These are phyloP conservation scores for Microdon myrmicae DNA, from an alignment of 2,888 invertebrate species.

Conservation along the genomic window DNA sequence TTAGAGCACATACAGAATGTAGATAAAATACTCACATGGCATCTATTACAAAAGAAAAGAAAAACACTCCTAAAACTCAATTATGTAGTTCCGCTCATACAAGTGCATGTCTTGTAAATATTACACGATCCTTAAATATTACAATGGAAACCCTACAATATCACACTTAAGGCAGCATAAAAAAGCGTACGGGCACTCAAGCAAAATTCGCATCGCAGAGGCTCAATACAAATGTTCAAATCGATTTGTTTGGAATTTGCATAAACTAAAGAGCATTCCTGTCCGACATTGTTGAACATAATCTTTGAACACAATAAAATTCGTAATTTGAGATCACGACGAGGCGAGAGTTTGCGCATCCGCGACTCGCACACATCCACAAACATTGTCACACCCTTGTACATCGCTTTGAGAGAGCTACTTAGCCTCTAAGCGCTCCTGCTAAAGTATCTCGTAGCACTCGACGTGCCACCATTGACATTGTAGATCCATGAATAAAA, in stretches of 20 bases:
- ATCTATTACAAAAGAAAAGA: no score
- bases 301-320: constrained; percentile 55
- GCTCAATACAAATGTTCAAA: constrained; percentile 41
- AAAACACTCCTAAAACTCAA: no score
- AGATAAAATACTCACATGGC: no score
- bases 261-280: constrained; percentile 54
- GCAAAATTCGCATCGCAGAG: no score
- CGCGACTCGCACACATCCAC: constrained; percentile 22
- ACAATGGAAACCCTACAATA: no score
- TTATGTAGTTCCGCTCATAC: no score
- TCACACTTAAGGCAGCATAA: no score
- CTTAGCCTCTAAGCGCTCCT: constrained; percentile 5
- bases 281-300: constrained; percentile 54
- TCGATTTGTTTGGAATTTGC: constrained; percentile 55
- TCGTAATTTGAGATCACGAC: constrained; percentile 54
- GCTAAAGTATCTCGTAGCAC: constrained; percentile 34
- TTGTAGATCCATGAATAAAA: constrained; percentile 49
- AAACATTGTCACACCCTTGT: constrained; percentile 25
- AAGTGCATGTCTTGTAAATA: no score
- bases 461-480: constrained; percentile 45
- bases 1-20: no score
- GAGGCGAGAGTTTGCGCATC: constrained; percentile 45
- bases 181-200: no score
- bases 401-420: not conserved
- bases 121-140: no score